Evolutionary conservation across 2,888 invertebrate species (phyloP).

Genomic region (Mamestra brassicae): DNA sequence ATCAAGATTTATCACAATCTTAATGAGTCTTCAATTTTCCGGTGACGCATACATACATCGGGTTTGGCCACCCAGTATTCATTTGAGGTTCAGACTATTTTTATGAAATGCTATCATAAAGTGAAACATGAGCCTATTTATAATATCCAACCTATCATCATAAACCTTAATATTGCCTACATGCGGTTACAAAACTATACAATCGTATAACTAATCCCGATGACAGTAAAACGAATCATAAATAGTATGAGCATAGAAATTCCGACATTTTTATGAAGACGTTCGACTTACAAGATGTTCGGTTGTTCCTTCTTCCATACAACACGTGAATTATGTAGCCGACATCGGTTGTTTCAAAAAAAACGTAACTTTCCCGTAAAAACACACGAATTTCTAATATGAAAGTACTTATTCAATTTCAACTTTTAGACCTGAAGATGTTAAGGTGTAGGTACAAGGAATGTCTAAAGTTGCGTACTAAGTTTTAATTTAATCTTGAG

Average conservation of each 20-base stretch:
- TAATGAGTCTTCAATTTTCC: too few relatives aligned
- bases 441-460: conserved; percentile 7
- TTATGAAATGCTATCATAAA: not conserved
- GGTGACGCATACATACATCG: too few relatives aligned
- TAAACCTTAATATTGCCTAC: too few relatives aligned
- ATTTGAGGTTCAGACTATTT: not conserved
- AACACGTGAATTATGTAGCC: conserved; percentile 6
- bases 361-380: conserved; percentile 1
- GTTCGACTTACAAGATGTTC: conserved; percentile 18
- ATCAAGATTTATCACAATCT: too few relatives aligned
- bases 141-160: too few relatives aligned
- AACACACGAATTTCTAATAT: conserved; percentile 17
- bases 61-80: too few relatives aligned
- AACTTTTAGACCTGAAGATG: conserved; percentile 33
- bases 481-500: conserved; percentile 42
- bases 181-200: not conserved
- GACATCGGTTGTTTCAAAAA: conserved; percentile 6
- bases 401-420: conserved; percentile 19
- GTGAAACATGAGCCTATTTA: not conserved
- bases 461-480: conserved; percentile 17
- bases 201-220: not conserved
- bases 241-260: conserved; percentile 1
- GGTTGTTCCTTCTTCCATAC: not conserved
- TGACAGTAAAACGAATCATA: not conserved
- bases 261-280: conserved; percentile 9